A percentile compares a stretch with the other conserved stretches of the same genome.
These are phyloP conservation scores for Thyatira batis DNA, from an alignment of 2,888 invertebrate genomes.

Conservation along the genomic window DNA sequence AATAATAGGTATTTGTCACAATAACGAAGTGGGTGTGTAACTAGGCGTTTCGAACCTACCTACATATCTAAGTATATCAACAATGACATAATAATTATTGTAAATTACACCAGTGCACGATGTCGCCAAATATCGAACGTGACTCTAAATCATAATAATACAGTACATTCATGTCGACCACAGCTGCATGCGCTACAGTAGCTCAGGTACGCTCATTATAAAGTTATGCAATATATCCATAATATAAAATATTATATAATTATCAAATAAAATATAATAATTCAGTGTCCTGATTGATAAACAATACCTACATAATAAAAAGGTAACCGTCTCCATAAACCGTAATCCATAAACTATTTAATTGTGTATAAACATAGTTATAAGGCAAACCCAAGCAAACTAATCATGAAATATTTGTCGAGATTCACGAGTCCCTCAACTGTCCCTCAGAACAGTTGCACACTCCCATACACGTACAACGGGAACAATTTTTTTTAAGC, in stretches of 20 bases:
- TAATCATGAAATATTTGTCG: too few relatives aligned
- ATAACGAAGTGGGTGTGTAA: constrained; percentile 5
- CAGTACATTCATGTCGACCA: background rate
- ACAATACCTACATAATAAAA: too few relatives aligned
- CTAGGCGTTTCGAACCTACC: background rate
- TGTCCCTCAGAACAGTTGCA: too few relatives aligned
- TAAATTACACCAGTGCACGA: background rate
- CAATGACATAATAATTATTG: background rate
- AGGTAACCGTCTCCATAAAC: too few relatives aligned
- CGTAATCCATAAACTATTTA: background rate
- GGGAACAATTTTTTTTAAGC: too few relatives aligned
- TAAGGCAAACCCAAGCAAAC: too few relatives aligned
- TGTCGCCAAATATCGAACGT: constrained; percentile 7
- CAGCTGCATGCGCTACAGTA: background rate
- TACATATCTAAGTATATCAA: background rate
- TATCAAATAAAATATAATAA: too few relatives aligned
- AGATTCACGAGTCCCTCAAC: too few relatives aligned
- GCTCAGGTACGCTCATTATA: background rate
- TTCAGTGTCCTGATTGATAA: too few relatives aligned
- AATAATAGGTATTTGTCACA: too few relatives aligned
- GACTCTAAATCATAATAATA: constrained; percentile 3
- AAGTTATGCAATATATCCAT: background rate
- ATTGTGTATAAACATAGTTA: background rate
- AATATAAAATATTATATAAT: too few relatives aligned
- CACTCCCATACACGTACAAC: too few relatives aligned